phyloP scores from a whole-genome alignment of 1,140 invertebrate genomes.

The Adelges cooleyi region DNA sequence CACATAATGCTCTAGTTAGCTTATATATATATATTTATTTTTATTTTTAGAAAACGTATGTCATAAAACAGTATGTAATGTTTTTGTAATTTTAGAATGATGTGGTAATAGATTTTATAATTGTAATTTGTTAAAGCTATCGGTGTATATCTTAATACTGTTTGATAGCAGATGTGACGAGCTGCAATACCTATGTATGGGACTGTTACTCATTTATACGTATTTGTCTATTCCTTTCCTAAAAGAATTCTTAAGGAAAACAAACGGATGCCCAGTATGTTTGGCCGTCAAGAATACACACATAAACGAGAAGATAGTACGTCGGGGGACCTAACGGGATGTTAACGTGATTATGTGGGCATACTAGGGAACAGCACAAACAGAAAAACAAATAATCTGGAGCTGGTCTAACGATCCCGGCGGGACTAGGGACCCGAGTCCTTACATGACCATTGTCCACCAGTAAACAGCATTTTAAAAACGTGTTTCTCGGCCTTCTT shows the following conservation, averaged over 20 bases:
- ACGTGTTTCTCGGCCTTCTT: not conserved
- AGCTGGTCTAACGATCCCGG: slow-evolving; percentile 19
- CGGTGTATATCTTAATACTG: no score
- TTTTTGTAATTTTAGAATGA: no score
- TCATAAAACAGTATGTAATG: no score
- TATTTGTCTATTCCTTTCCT: no score
- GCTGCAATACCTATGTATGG: no score
- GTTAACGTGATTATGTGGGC: slow-evolving; percentile 28
- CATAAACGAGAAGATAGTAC: slow-evolving; percentile 23
- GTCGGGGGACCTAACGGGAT: not conserved
- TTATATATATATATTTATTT: no score
- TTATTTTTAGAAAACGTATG: no score
- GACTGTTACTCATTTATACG: no score
- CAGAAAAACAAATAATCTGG: slow-evolving; percentile 17
- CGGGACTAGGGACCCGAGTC: slow-evolving; percentile 4
- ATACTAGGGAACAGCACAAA: not conserved
- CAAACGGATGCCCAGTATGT: not conserved
- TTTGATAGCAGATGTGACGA: no score
- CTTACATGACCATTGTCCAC: slow-evolving; percentile 11
- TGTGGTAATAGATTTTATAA: no score
- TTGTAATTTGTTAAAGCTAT: no score
- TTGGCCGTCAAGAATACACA: not conserved
- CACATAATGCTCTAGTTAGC: no score
- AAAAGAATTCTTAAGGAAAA: not conserved
- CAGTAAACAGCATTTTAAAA: slow-evolving; percentile 24